phyloP scores from a whole-genome alignment of 2,888 invertebrate genomes.

The Drosophila multiciliata region DNA sequence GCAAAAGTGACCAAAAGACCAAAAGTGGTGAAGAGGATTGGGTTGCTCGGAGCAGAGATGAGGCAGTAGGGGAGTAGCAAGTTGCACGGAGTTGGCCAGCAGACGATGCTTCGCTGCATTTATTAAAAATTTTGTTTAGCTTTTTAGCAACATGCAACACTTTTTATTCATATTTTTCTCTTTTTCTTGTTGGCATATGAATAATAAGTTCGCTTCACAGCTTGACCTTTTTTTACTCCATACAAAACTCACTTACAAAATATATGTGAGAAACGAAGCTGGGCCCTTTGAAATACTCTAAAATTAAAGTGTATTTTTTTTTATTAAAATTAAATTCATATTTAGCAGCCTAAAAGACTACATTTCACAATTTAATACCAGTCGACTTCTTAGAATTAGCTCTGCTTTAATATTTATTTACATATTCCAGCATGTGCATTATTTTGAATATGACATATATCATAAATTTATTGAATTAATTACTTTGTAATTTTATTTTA shows the following conservation, averaged over 20 bases:
- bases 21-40: background rate
- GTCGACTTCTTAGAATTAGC: background rate
- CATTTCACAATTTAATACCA: no score
- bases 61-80: background rate
- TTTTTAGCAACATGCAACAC: constrained; percentile 54
- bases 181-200: constrained; percentile 43
- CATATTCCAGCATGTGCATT: background rate
- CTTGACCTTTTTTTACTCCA: constrained; percentile 18
- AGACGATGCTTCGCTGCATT: constrained; percentile 56
- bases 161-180: constrained; percentile 23
- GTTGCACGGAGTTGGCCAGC: constrained; percentile 24
- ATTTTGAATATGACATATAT: background rate
- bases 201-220: constrained; percentile 58
- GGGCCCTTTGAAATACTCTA: constrained; percentile 9
- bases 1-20: constrained; percentile 46
- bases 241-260: constrained; percentile 21
- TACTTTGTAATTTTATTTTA: background rate
- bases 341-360: background rate
- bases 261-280: constrained; percentile 2
- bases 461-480: background rate
- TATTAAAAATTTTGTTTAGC: constrained; percentile 65
- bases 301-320: background rate
- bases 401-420: background rate
- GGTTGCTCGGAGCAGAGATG: background rate
- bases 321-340: background rate